Conservation (phyloP, 1,140 invertebrate species). For the Drosophila oshimai region DNA sequence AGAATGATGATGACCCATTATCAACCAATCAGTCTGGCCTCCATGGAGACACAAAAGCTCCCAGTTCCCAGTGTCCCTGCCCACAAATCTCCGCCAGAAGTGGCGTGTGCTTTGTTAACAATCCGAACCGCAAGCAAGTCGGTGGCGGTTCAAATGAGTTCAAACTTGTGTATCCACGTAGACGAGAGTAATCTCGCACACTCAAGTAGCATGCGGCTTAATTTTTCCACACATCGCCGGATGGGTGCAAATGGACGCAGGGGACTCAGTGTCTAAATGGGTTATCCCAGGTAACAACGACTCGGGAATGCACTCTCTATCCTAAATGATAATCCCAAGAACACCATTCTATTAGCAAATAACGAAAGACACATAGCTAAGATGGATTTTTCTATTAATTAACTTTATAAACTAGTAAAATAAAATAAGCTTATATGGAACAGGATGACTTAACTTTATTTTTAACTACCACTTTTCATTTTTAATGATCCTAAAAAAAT, state of each 20-base stretch:
- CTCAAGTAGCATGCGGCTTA: constrained; percentile 13
- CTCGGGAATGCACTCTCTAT: neutral
- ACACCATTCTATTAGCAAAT: too few relatives aligned
- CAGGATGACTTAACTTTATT: too few relatives aligned
- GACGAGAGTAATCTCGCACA: constrained; percentile 15
- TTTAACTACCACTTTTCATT: too few relatives aligned
- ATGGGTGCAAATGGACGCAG: too few relatives aligned
- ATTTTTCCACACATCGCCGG: constrained; percentile 1
- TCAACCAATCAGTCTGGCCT: constrained; percentile 10
- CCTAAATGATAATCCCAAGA: too few relatives aligned
- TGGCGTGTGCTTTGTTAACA: constrained; percentile 28
- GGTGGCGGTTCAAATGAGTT: constrained; percentile 37
- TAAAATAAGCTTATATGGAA: too few relatives aligned
- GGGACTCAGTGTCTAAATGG: neutral
- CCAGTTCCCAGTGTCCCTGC: neutral
- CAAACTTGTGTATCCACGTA: constrained; percentile 17
- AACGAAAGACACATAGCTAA: too few relatives aligned
- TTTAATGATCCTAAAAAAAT: too few relatives aligned
- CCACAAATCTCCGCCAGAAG: neutral
- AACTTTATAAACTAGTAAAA: too few relatives aligned
- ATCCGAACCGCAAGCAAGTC: neutral
- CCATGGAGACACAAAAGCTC: neutral
- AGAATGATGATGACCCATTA: neutral
- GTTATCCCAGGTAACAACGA: neutral
- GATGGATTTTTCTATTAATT: too few relatives aligned